Evolutionary conservation across 53 echinoderm and acorn worm genomes (phyloP).

Genomic region (Henricia sp.): DNA sequence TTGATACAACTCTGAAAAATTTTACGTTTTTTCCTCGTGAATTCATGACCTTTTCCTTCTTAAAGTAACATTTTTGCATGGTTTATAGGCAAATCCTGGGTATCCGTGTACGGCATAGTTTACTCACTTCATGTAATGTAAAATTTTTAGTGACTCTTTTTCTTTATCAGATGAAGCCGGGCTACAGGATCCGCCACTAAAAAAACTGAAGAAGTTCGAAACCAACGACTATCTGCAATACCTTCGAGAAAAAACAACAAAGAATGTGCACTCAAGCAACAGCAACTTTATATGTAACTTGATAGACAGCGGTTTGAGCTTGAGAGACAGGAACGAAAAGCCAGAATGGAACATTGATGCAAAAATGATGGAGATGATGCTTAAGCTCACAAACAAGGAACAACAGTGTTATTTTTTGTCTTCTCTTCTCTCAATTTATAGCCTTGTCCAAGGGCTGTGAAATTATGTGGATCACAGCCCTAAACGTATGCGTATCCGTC

Average conservation of each 20-base stretch:
- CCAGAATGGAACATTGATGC: neutral
- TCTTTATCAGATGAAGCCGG: neutral
- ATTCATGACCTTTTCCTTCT: too few relatives aligned
- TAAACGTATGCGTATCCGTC: too few relatives aligned
- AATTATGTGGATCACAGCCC: too few relatives aligned
- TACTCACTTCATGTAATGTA: neutral
- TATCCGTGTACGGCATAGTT: too few relatives aligned
- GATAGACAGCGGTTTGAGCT: neutral
- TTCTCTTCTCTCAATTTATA: too few relatives aligned
- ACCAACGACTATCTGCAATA: neutral
- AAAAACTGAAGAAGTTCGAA: neutral
- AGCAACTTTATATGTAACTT: slow-evolving; percentile 5
- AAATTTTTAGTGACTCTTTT: neutral
- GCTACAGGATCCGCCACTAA: neutral
- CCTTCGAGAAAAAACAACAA: neutral
- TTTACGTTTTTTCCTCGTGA: too few relatives aligned
- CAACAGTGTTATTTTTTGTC: too few relatives aligned
- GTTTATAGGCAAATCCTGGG: too few relatives aligned
- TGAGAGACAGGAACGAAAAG: neutral
- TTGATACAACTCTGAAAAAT: too few relatives aligned
- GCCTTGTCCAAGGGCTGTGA: too few relatives aligned
- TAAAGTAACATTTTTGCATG: too few relatives aligned
- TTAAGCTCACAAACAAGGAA: neutral
- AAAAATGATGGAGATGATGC: neutral
- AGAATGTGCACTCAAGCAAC: neutral